Evolutionary conservation across 2,888 invertebrate species (phyloP).

Genomic region (Herminia tarsipennalis): DNA sequence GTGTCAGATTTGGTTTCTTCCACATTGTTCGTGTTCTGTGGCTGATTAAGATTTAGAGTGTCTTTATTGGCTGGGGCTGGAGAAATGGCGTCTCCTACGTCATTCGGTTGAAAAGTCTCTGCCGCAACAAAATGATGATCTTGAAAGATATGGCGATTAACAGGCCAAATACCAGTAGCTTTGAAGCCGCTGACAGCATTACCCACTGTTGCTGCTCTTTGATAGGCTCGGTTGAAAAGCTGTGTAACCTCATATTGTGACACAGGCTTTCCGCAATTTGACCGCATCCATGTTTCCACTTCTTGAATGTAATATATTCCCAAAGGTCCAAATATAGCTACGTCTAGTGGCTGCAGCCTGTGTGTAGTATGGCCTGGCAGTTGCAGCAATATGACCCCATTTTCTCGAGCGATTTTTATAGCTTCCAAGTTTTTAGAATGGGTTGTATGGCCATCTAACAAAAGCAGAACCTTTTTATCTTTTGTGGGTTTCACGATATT

Average conservation of each 20-base stretch:
- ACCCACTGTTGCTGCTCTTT: no score
- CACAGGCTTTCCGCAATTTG: no score
- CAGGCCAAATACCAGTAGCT: conserved; percentile 5
- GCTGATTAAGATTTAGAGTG: no score
- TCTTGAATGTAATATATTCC: not conserved
- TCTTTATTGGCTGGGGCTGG: no score
- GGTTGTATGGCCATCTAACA: conserved; percentile 1
- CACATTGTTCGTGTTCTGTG: no score
- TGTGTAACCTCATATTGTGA: no score
- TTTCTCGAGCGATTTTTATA: not conserved
- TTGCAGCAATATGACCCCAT: conserved; percentile 4
- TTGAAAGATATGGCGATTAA: conserved; percentile 4
- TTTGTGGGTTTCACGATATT: not conserved
- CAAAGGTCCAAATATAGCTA: not conserved
- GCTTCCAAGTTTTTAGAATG: conserved; percentile 6
- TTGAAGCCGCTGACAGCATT: conserved; percentile 3
- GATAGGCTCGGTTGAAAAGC: no score
- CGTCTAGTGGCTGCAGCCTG: conserved; percentile 6
- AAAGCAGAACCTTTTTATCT: not conserved
- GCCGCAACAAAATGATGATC: not conserved
- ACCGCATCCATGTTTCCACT: no score
- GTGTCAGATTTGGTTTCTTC: no score
- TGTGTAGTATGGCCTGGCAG: conserved; percentile 11
- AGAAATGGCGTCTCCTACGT: no score
- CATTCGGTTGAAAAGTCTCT: no score